A percentile compares a stretch with the other conserved stretches of the same genome.
phyloP scores from a whole-genome alignment of 2,797 vertebrate species.

The Xiphorhynchus erythropygius region DNA sequence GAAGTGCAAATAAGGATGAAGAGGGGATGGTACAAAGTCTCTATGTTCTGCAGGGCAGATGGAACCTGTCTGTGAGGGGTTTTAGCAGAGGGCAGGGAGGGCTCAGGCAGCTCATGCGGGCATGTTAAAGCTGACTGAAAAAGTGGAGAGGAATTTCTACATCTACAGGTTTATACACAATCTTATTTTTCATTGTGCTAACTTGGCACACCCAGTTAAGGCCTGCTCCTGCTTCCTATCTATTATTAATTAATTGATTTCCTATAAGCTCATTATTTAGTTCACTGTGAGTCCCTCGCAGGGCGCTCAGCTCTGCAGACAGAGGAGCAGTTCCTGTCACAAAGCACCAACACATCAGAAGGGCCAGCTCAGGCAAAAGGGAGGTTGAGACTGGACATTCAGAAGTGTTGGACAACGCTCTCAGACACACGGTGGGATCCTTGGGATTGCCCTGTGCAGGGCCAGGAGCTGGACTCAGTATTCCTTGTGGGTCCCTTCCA shows the following conservation, averaged over 20 bases:
- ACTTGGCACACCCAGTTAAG: background rate
- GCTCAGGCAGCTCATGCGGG: accelerated
- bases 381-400: background rate
- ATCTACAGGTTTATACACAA: background rate
- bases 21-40: background rate
- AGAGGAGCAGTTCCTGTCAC: background rate
- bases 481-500: background rate
- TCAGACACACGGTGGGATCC: background rate
- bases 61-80: background rate
- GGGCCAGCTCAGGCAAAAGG: background rate
- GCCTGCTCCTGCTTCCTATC: background rate
- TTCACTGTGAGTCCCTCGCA: background rate
- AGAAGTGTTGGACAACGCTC: background rate
- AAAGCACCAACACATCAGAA: accelerated
- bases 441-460: background rate
- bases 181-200: background rate
- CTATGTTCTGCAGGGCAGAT: background rate
- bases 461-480: accelerated
- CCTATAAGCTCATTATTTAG: background rate
- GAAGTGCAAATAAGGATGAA: background rate
- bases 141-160: background rate
- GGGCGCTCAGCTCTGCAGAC: background rate
- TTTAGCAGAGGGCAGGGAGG: background rate
- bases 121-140: background rate
- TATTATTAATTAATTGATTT: constrained; percentile 55